Evolutionary conservation across 2,888 invertebrate genomes (phyloP).

Genomic region (Schrankia costaestrigalis): DNA sequence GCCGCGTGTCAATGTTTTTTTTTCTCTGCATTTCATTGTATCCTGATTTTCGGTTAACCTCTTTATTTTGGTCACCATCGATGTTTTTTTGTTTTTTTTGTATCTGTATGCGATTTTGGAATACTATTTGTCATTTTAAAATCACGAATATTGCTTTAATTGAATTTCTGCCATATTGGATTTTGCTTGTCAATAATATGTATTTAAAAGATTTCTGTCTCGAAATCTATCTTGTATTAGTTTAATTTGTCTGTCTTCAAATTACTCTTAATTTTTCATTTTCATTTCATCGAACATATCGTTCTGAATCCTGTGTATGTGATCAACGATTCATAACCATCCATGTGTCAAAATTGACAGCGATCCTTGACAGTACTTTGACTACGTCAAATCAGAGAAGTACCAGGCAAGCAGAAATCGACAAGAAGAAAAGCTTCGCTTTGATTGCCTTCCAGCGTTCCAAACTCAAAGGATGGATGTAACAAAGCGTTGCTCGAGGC

Average conservation of each 20-base stretch:
- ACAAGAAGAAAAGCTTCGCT: slow-evolving; percentile 50
- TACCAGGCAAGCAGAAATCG: slow-evolving; percentile 56
- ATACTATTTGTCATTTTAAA: slow-evolving; percentile 1
- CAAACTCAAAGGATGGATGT: slow-evolving; percentile 55
- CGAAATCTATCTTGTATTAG: too few relatives aligned
- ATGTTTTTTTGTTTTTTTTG: slow-evolving; percentile 29
- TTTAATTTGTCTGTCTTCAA: too few relatives aligned
- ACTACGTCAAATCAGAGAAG: slow-evolving; percentile 31
- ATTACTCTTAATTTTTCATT: too few relatives aligned
- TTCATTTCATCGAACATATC: too few relatives aligned
- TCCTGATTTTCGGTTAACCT: slow-evolving; percentile 34
- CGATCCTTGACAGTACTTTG: slow-evolving; percentile 21
- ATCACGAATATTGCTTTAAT: too few relatives aligned
- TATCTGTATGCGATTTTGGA: slow-evolving; percentile 18
- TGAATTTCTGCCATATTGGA: too few relatives aligned
- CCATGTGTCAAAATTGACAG: slow-evolving; percentile 25
- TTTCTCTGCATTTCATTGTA: slow-evolving; percentile 50
- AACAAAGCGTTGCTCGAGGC: slow-evolving; percentile 70
- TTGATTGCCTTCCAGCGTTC: slow-evolving; percentile 43
- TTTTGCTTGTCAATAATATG: too few relatives aligned
- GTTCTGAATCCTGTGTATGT: too few relatives aligned
- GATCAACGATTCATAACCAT: too few relatives aligned
- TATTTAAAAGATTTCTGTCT: too few relatives aligned
- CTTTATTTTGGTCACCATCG: slow-evolving; percentile 26
- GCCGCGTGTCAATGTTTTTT: slow-evolving; percentile 51